Percentiles rank a stretch among this genome's conserved stretches.
phyloP scores from a whole-genome alignment of 1,140 invertebrate species.

The Trachymyrmex septentrionalis region DNA sequence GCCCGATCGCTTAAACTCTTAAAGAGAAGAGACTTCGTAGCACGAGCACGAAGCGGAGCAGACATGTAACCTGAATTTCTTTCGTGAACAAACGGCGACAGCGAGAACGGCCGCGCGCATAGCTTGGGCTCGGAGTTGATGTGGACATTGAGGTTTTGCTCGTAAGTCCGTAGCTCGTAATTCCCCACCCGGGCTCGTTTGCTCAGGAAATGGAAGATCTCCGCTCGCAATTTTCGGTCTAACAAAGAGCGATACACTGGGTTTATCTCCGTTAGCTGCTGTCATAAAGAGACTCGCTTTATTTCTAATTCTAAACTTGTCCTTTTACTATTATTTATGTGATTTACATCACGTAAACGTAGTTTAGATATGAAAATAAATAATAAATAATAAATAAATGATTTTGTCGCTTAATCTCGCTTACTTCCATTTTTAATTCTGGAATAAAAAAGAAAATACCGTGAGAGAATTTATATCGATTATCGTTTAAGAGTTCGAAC shows the following conservation, averaged over 20 bases:
- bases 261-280: constrained; percentile 21
- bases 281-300: not conserved
- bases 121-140: constrained; percentile 19
- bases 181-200: constrained; percentile 5
- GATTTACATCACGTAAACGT: not conserved
- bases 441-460: not conserved
- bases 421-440: not conserved
- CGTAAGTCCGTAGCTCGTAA: constrained; percentile 3
- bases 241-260: constrained; percentile 29
- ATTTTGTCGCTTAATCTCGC: not conserved
- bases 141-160: constrained; percentile 50
- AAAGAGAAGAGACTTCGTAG: constrained; percentile 45
- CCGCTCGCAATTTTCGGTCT: constrained; percentile 39
- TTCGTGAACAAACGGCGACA: constrained; percentile 60
- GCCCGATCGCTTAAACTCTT: constrained; percentile 26
- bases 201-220: constrained; percentile 43
- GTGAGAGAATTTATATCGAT: not conserved
- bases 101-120: constrained; percentile 30
- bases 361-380: not conserved
- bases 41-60: constrained; percentile 34
- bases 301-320: not conserved
- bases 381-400: not conserved
- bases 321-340: not conserved
- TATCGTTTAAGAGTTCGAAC: not conserved
- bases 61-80: constrained; percentile 69